Base-by-base conservation (phyloP, 2,888 invertebrate genomes). In the Chrysodeixis includens region DNA sequence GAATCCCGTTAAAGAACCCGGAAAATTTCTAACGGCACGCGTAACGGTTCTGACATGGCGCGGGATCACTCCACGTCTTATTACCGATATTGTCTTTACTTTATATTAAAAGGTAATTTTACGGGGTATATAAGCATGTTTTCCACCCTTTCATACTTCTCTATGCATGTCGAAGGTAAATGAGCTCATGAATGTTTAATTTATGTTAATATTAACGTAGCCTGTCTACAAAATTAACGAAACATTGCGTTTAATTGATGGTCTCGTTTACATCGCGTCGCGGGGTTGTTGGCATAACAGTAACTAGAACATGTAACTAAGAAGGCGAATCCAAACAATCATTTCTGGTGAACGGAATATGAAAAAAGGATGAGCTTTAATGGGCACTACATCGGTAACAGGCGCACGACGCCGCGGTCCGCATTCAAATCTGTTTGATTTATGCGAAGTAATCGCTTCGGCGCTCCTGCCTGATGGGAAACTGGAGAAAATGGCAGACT, bases 1-100 rank as follows among this genome's bases (percentile, higher is more conserved):
- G 94, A 93, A 93, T 92, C 93, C 93, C 92, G 94, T 90, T 92
- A 93, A 94, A 94, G 93, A 94, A 92, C 91, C 94, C 93, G 93
- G 94, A 95, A 94, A 94, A 94, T 94, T 94, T 93, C 89, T 90
- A 92, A 90, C 93, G 89, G 90, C 88, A 86, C 83, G 86, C 84
- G 85, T 83, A 82, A 77, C 85, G 82, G 83, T 79, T 82, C 79
- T 83, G 86, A 84, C 86, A 86, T 79, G 85, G 84, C 72, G 71
- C 75, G 76, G 81, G 79, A 80, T 86, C 78, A 81, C 71, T 77
- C 76, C 71, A 73, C 73, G 69, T 74, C 62, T 70, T 71, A 74
- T 70, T 71, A 69, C 57, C 68, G 64, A 74, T 75, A 71, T 74
- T 69, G 66, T 66, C 73, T 74, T 54, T 60, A 70, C 67, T 78